These are phyloP conservation scores for Acromyrmex echinatior DNA, from an alignment of 1,140 invertebrate species.

Conservation along the genomic window DNA sequence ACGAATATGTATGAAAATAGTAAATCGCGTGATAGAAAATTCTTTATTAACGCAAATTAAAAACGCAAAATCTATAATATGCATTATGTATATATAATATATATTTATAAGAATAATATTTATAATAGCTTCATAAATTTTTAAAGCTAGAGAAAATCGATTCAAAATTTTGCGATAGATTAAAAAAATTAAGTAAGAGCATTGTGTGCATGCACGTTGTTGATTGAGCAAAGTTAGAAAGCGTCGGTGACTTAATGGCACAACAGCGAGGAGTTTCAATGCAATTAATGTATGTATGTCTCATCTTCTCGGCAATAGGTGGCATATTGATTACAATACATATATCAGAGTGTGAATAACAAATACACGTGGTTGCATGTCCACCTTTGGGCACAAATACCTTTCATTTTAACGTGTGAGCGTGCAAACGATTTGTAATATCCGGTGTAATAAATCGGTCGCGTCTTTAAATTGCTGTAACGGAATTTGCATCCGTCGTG, in stretches of 20 bases:
- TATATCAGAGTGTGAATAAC: constrained; percentile 20
- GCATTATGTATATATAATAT: too few species aligned
- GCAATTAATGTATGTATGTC: constrained; percentile 26
- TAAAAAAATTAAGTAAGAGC: not conserved
- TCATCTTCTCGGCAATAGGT: constrained; percentile 29
- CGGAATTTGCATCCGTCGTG: constrained; percentile 21
- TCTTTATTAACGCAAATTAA: too few species aligned
- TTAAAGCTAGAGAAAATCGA: not conserved
- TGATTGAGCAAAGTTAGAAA: constrained; percentile 46
- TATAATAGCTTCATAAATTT: not conserved
- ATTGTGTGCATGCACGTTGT: not conserved
- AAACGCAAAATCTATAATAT: too few species aligned
- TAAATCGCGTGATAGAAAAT: too few species aligned
- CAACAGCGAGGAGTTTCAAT: not conserved
- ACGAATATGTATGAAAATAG: too few species aligned
- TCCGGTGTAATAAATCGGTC: constrained; percentile 6
- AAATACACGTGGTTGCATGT: not conserved
- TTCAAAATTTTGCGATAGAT: not conserved
- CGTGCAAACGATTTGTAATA: constrained; percentile 26
- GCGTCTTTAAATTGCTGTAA: constrained; percentile 7
- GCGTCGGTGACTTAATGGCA: not conserved
- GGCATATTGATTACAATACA: constrained; percentile 15
- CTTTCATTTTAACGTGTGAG: constrained; percentile 52
- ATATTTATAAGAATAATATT: not conserved
- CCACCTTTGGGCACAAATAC: constrained; percentile 20